These are phyloP conservation scores for Drosophila carrolli DNA, from an alignment of 1,140 invertebrate genomes.

Conservation along the genomic window DNA sequence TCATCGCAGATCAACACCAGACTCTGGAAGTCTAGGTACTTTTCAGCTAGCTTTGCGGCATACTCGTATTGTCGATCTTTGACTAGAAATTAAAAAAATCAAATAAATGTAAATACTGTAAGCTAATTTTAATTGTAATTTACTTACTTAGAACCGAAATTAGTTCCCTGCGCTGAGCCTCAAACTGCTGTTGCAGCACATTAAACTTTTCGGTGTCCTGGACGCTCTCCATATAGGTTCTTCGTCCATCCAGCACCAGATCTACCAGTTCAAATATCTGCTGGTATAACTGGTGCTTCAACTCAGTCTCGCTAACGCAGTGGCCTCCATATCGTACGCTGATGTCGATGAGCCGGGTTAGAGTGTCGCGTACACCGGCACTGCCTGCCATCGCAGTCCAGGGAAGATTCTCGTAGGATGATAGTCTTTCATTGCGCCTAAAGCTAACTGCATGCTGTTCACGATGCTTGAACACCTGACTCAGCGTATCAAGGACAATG, in stretches of 20 bases:
- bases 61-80: conserved; percentile 91
- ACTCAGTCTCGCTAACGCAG: conserved; percentile 85
- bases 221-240: conserved; percentile 90
- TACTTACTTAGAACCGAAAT: conserved; percentile 86
- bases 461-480: conserved; percentile 87
- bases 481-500: conserved; percentile 86
- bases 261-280: conserved; percentile 91
- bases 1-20: conserved; percentile 92
- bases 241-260: conserved; percentile 90
- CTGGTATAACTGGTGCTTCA: conserved; percentile 87
- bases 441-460: conserved; percentile 86
- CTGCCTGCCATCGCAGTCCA: conserved; percentile 88
- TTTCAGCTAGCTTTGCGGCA: conserved; percentile 94
- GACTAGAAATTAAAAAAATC: conserved; percentile 85
- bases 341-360: conserved; percentile 84
- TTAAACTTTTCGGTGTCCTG: conserved; percentile 86
- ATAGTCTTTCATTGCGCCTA: conserved; percentile 53
- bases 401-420: conserved; percentile 86
- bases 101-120: background rate
- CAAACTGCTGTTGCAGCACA: conserved; percentile 88
- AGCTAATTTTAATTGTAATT: background rate
- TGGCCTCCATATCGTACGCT: conserved; percentile 87
- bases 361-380: conserved; percentile 85
- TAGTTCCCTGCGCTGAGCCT: conserved; percentile 87
- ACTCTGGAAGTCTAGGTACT: conserved; percentile 94